Evolutionary conservation across 2,797 vertebrate genomes (phyloP), one percentile per base, ranked within the genome.

Genomic region (Pogonophryne albipinna): DNA sequence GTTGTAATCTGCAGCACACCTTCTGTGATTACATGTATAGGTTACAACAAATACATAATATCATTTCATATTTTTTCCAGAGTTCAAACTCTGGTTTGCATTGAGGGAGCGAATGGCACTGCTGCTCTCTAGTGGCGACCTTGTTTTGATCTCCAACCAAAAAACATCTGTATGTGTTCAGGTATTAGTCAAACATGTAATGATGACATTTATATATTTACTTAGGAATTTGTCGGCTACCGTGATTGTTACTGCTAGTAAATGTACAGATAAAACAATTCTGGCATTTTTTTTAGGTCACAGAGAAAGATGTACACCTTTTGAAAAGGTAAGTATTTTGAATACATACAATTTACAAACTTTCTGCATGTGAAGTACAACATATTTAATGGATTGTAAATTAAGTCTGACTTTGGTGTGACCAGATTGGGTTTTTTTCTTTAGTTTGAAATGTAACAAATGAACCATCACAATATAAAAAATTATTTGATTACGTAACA

Each of bases 51-150:
- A 10, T 14, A 23, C 53, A 0, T 51, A 1, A 20, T 42, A 2
- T 41, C 23, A 20, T n/a, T 55, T 8, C 4, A 51, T 61, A 38
- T 53, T 31, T 63, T 27, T 4, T 49, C 27, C 12, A 38, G 23
- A 59, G 20, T 38, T 59, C 6, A 41, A 73, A 44, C 14, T 49
- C n/a, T 16, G 2, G 20, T 52, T 61, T 46, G 10, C 16, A 56
- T 27, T 0, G 0, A 41, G 53, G 19, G 59, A 15, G 50, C 12
- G 58, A n/a, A 78, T 52, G 5, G 3, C 55, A 11, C 50, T 84
- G 74, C 86, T 91, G 76, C 85, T 68, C 90, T 85, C 82, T 89
- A 63, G 84, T 87, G 89, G 81, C 7, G 4, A 6, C 13, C n/a
- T 67, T 15, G 6, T 53, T 81, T 61, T 67, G n/a, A 61, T 41